phyloP scores from a whole-genome alignment of 2,888 invertebrate species.

The Cantharis nigra region DNA sequence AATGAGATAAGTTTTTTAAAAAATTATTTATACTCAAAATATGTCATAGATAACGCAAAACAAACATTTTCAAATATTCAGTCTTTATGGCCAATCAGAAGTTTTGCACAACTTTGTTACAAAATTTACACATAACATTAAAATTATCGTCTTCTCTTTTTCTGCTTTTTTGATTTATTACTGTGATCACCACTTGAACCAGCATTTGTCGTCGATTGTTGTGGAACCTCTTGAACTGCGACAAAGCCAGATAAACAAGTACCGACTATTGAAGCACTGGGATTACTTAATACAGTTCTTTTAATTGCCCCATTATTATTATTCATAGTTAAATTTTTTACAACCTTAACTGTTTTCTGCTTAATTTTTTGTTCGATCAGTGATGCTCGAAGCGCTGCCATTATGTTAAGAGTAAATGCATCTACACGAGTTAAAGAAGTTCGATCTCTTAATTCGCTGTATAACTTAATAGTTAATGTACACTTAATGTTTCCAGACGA shows the following conservation, averaged over 20 bases:
- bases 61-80: background rate
- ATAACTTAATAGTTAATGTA: background rate
- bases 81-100: background rate
- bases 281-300: background rate
- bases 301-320: background rate
- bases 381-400: background rate
- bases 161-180: background rate
- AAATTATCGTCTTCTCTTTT: background rate
- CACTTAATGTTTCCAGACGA: background rate
- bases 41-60: background rate
- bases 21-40: background rate
- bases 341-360: background rate
- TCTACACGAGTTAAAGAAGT: background rate
- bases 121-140: background rate
- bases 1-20: background rate
- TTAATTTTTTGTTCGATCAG: background rate
- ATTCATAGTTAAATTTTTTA: background rate
- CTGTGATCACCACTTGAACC: background rate
- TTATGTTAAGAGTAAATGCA: background rate
- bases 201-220: background rate
- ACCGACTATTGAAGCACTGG: background rate
- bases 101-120: background rate
- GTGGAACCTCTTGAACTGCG: background rate
- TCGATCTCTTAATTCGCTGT: background rate
- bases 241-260: background rate